Base-by-base conservation (phyloP, 2,797 vertebrate species). In the Dipus sagitta region DNA sequence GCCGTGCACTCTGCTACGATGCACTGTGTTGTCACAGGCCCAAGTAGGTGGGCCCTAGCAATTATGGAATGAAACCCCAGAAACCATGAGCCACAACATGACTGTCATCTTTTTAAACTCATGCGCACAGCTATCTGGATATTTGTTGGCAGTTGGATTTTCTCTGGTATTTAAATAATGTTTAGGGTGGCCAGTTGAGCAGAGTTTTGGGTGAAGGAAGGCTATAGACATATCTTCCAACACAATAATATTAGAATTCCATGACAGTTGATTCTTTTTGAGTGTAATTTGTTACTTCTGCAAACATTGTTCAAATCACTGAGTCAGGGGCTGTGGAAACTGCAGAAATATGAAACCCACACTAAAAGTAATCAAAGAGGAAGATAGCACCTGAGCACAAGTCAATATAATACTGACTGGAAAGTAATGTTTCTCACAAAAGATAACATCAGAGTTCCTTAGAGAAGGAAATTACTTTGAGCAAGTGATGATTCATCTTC, bases 231-330 rank as follows among this genome's bases (percentile, higher is more conserved):
- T 76, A 71, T 67, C 21, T 89, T 32, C 47, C 3, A 52, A 58
- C 20, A 42, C 70, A 75, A n/a, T 21, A 24, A 32, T 77, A 80
- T 83, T 88, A 13, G 52, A 72, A 38, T 32, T 93, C 34, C 86
- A 76, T 76, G 47, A 87, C 83, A 80, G 62, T 67, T 91, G 68
- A 34, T 67, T 72, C 23, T 58, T 88, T 58, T 93, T 83, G 64
- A 23, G 62, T 72, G 12, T 81, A 8, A 84, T 68, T 79, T 77
- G 15, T 88, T 88, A 88, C 26, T 79, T 86, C 26, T 60, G 38
- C 23, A 71, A 89, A 86, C n/a, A 52, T 23, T 26, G 14, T 85
- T 20, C 13, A 64, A 42, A 76, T 38, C 52, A 68, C 0, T 3
- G 54, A 90, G 42, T 67, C 60, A 92, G 38, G 30, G n/a, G 14